A percentile compares a stretch with the other conserved stretches of the same genome.
phyloP scores from a whole-genome alignment of 2,797 vertebrate genomes.

The Scomberomorus guttatus region DNA sequence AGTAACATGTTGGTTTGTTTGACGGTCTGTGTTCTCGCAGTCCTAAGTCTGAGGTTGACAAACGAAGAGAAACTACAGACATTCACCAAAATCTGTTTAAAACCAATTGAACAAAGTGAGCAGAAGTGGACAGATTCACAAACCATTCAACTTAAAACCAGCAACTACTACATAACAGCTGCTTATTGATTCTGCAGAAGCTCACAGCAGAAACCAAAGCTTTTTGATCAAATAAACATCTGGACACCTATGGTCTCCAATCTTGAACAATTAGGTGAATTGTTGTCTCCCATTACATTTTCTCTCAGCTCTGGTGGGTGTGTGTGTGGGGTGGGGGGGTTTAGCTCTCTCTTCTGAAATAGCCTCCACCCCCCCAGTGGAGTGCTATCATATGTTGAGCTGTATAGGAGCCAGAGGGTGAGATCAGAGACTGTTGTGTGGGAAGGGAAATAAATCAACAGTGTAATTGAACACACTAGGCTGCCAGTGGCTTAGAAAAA shows the following conservation, averaged over 20 bases:
- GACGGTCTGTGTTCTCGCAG: background rate
- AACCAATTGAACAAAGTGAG: constrained; percentile 11
- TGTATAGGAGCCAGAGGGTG: constrained; percentile 75
- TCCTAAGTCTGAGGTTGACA: background rate
- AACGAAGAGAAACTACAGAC: background rate
- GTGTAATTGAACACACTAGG: constrained; percentile 81
- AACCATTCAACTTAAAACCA: constrained; percentile 6
- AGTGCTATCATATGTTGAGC: constrained; percentile 74
- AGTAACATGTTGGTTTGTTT: background rate
- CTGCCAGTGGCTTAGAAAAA: constrained; percentile 70
- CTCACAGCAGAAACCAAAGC: constrained; percentile 25
- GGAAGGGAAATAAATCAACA: constrained; percentile 78
- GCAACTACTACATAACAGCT: background rate
- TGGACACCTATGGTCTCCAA: constrained; percentile 24
- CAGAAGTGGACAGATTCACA: constrained; percentile 9
- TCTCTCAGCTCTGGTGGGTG: constrained; percentile 16
- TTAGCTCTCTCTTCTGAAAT: constrained; percentile 54
- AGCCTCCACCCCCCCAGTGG: constrained; percentile 46
- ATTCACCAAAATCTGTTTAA: constrained; percentile 14
- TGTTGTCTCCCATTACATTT: constrained; percentile 56
- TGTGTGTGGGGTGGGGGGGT: background rate
- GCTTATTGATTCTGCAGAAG: constrained; percentile 14
- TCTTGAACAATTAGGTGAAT: constrained; percentile 47
- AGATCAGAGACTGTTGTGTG: constrained; percentile 79
- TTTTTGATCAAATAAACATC: constrained; percentile 26